Evolutionary conservation across 2,888 invertebrate species (phyloP).

Genomic region (Neocrepidodera transversa): DNA sequence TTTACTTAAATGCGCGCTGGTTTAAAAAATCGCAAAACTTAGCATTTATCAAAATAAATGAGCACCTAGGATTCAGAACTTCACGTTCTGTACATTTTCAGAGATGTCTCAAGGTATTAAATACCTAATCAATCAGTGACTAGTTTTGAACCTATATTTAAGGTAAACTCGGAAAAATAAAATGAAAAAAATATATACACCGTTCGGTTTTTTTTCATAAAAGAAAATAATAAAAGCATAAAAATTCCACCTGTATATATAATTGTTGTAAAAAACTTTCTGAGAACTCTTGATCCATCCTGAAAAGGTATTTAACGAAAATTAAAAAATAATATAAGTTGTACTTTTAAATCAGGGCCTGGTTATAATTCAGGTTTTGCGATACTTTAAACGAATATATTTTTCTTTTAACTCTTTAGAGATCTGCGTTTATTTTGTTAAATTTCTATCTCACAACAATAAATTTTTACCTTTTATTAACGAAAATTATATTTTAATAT

Average conservation of each 20-base stretch:
- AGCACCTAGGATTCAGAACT: conserved; percentile 54
- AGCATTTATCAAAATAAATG: conserved; percentile 47
- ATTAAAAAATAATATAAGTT: conserved; percentile 59
- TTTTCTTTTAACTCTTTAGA: too few relatives aligned
- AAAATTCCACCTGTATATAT: too few relatives aligned
- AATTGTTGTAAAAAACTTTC: too few relatives aligned
- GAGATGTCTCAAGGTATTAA: conserved; percentile 18
- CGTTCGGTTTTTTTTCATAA: too few relatives aligned
- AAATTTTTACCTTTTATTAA: conserved; percentile 58
- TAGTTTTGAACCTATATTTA: too few relatives aligned
- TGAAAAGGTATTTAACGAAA: conserved; percentile 48
- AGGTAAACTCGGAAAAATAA: too few relatives aligned
- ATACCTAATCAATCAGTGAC: too few relatives aligned
- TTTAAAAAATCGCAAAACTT: conserved; percentile 57
- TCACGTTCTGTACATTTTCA: conserved; percentile 44
- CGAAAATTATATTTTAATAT: conserved; percentile 56
- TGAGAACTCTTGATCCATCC: conserved; percentile 28
- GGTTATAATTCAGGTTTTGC: conserved; percentile 53
- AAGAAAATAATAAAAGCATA: too few relatives aligned
- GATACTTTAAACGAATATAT: conserved; percentile 54
- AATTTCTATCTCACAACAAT: conserved; percentile 61
- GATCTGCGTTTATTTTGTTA: conserved; percentile 50
- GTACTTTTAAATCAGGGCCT: conserved; percentile 63
- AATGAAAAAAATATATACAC: too few relatives aligned
- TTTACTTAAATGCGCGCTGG: conserved; percentile 44